phyloP scores from a whole-genome alignment of 2,113 vertebrate species.

The Oplegnathus fasciatus region DNA sequence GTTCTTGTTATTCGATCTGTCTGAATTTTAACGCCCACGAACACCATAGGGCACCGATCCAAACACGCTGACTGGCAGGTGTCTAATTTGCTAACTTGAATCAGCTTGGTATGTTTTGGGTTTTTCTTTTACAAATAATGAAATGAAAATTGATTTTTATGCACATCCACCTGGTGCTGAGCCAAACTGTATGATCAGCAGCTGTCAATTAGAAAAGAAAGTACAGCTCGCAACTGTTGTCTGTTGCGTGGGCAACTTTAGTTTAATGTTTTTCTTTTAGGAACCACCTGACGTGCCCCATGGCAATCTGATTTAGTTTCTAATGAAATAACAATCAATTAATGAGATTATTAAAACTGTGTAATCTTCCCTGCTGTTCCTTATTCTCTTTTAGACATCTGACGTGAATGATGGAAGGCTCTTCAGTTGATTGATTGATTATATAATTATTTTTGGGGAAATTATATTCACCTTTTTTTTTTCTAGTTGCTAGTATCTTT shows the following conservation, averaged over 20 bases:
- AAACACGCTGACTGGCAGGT: conserved; percentile 39
- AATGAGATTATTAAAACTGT: conserved; percentile 36
- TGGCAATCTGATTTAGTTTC: conserved; percentile 31
- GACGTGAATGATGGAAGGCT: conserved; percentile 29
- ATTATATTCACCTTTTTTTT: background rate
- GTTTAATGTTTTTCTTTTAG: conserved; percentile 21
- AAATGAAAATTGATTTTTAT: conserved; percentile 40
- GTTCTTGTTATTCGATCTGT: conserved; percentile 10
- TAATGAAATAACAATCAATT: conserved; percentile 51
- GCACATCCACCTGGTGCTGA: conserved; percentile 8
- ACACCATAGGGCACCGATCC: background rate
- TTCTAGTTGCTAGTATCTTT: background rate
- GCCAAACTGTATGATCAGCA: conserved; percentile 31
- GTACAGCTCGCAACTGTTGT: background rate
- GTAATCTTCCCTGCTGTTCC: conserved; percentile 44
- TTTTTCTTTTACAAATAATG: background rate
- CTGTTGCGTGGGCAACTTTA: conserved; percentile 10
- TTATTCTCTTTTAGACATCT: conserved; percentile 30
- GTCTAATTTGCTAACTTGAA: conserved; percentile 40
- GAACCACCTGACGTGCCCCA: conserved; percentile 25
- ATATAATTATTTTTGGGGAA: conserved; percentile 36
- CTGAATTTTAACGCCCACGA: conserved; percentile 8
- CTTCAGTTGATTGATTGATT: conserved; percentile 32
- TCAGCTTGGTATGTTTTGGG: background rate
- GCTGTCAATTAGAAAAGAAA: conserved; percentile 39